Conservation (phyloP, 2,797 vertebrate species). For the Mareca strepera region DNA sequence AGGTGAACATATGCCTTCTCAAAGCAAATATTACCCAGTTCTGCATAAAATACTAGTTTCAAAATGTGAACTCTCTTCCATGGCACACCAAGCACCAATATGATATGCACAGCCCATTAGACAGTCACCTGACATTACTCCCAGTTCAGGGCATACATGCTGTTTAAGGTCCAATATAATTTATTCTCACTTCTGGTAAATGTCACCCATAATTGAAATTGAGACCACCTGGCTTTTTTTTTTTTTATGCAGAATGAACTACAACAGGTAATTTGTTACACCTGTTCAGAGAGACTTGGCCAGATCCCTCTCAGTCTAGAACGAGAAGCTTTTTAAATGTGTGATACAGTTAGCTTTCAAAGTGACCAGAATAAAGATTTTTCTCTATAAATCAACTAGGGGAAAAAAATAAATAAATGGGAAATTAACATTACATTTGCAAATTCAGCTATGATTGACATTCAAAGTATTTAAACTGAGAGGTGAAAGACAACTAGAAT, state of each 20-base stretch:
- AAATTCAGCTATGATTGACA: not conserved
- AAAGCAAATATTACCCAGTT: not conserved
- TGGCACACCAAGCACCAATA: not conserved
- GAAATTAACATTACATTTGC: not conserved
- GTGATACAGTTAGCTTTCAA: not conserved
- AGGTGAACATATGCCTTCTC: not conserved
- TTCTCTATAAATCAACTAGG: not conserved
- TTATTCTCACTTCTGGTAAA: not conserved
- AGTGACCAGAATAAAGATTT: not conserved
- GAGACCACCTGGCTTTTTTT: not conserved
- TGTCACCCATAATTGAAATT: not conserved
- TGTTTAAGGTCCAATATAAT: not conserved
- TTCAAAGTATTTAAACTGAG: not conserved
- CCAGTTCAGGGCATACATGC: not conserved
- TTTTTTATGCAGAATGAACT: not conserved
- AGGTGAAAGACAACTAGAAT: not conserved
- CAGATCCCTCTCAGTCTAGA: not conserved
- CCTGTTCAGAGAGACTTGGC: not conserved
- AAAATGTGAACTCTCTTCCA: not conserved
- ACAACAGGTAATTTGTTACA: conserved; percentile 4
- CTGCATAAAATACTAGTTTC: not conserved
- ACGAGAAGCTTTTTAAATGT: not conserved
- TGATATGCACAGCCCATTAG: not conserved
- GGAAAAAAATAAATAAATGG: not conserved
- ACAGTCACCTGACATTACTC: not conserved